Percentiles rank a stretch among this genome's conserved stretches.
phyloP scores from a whole-genome alignment of 2,113 vertebrate genomes.

The Chunga burmeisteri region DNA sequence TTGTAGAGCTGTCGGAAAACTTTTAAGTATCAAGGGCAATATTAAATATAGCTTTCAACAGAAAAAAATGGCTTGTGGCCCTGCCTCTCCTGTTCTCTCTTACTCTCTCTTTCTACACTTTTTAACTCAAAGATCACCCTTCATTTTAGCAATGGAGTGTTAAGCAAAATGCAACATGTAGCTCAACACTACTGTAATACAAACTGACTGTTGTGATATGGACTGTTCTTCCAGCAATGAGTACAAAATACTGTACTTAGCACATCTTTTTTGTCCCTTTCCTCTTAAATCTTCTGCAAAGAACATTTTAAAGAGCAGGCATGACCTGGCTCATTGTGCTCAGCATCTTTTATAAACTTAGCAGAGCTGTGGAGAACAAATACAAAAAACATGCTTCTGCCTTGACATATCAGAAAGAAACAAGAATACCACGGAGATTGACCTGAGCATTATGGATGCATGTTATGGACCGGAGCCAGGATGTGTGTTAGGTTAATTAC shows the following conservation, averaged over 20 bases:
- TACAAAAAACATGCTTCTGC: not conserved
- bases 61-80: not conserved
- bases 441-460: not conserved
- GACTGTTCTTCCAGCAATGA: not conserved
- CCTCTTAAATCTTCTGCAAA: conserved; percentile 4
- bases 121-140: not conserved
- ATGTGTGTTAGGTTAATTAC: conserved; percentile 40
- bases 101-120: not conserved
- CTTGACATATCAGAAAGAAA: not conserved
- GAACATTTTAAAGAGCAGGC: not conserved
- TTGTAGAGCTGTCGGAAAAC: not conserved
- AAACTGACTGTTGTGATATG: not conserved
- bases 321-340: not conserved
- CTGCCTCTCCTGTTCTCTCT: not conserved
- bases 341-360: not conserved
- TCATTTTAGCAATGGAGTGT: not conserved
- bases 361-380: not conserved
- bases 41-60: not conserved
- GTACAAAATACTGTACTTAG: not conserved
- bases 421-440: not conserved
- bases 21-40: not conserved
- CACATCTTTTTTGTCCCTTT: not conserved
- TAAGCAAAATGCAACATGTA: not conserved
- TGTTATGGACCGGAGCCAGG: not conserved
- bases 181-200: not conserved